phyloP scores from a whole-genome alignment of 2,113 vertebrate genomes.

The Nerophis lumbriciformis region DNA sequence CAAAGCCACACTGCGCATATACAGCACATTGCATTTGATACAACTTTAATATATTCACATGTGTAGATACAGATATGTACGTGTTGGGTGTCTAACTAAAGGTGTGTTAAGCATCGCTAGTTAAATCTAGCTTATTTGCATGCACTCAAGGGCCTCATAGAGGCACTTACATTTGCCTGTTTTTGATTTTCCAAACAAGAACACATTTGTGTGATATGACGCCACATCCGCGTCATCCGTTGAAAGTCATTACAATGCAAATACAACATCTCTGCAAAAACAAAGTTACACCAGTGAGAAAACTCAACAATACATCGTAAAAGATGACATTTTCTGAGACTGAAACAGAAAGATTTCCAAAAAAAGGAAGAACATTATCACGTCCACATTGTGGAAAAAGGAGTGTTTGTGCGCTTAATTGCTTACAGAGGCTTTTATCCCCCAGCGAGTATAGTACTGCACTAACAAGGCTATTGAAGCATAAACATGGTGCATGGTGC shows the following conservation, averaged over 20 bases:
- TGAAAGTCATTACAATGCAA: conserved; percentile 36
- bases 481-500: background rate
- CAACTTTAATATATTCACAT: conserved; percentile 69
- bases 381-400: conserved; percentile 28
- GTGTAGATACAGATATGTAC: conserved; percentile 69
- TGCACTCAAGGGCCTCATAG: conserved; percentile 65
- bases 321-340: conserved; percentile 20
- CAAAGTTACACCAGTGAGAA: conserved; percentile 17
- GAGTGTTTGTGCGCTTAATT: conserved; percentile 21
- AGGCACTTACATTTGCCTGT: conserved; percentile 58
- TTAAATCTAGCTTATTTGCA: conserved; percentile 66
- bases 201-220: conserved; percentile 29
- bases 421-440: conserved; percentile 17
- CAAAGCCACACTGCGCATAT: background rate
- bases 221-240: conserved; percentile 21
- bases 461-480: conserved; percentile 12
- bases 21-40: conserved; percentile 28
- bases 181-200: conserved; percentile 40
- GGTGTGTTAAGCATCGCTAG: conserved; percentile 55
- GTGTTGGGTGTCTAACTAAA: conserved; percentile 43
- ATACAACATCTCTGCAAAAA: conserved; percentile 16
- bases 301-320: conserved; percentile 16
- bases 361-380: conserved; percentile 17
- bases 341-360: conserved; percentile 23
- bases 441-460: conserved; percentile 3